phyloP scores from a whole-genome alignment of 2,888 invertebrate species.

The Epicampocera succincta region DNA sequence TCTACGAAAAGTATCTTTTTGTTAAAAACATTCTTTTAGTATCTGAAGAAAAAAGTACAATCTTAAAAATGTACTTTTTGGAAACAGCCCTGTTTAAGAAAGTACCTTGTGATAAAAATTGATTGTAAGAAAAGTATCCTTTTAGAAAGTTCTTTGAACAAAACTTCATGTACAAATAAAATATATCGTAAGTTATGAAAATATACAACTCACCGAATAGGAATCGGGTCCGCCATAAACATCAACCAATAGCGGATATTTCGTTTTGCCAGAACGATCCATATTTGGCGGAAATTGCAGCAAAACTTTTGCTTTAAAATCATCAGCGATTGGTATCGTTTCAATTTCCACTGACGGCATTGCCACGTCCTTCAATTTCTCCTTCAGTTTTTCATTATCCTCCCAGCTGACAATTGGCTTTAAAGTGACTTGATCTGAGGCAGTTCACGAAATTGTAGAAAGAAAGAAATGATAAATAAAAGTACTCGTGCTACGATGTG shows the following conservation, averaged over 20 bases:
- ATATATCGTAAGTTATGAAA: too few relatives aligned
- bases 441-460: background rate
- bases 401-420: slow-evolving; percentile 84
- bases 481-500: too few relatives aligned
- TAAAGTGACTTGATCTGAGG: slow-evolving; percentile 75
- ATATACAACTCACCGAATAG: slow-evolving; percentile 91
- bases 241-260: slow-evolving; percentile 91
- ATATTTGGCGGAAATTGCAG: slow-evolving; percentile 89
- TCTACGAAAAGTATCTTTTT: too few relatives aligned
- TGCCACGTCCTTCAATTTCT: slow-evolving; percentile 82
- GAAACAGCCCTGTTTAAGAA: too few relatives aligned
- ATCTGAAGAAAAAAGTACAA: too few relatives aligned
- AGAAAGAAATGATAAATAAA: too few relatives aligned
- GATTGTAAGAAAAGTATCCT: too few relatives aligned
- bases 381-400: slow-evolving; percentile 84
- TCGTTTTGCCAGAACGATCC: slow-evolving; percentile 84
- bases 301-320: slow-evolving; percentile 87
- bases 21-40: too few relatives aligned
- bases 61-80: too few relatives aligned
- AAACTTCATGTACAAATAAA: too few relatives aligned
- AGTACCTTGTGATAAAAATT: too few relatives aligned
- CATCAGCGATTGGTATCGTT: slow-evolving; percentile 85
- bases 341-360: slow-evolving; percentile 85
- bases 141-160: too few relatives aligned
- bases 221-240: slow-evolving; percentile 97